Percentiles rank a stretch among this genome's conserved stretches.
These are phyloP conservation scores for Cenopis cana DNA, from an alignment of 2,888 invertebrate genomes.

Conservation along the genomic window DNA sequence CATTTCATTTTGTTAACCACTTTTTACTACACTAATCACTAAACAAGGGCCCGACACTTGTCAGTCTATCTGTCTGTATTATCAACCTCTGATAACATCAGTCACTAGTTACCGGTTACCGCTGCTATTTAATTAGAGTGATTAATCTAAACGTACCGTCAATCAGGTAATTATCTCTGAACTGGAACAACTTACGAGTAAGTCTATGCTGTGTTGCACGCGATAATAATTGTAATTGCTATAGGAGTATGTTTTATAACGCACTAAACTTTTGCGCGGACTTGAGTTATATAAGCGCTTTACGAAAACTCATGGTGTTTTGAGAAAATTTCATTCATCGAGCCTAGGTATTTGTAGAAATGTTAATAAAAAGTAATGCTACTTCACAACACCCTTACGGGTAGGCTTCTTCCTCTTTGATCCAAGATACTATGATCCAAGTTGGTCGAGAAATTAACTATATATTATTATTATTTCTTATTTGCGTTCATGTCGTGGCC, in stretches of 20 bases:
- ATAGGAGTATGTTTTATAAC: background rate
- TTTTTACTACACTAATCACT: background rate
- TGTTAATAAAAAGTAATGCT: too few species aligned
- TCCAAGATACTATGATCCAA: too few species aligned
- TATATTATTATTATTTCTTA: too few species aligned
- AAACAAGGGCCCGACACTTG: constrained; percentile 9
- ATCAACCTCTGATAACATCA: constrained; percentile 16
- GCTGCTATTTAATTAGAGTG: constrained; percentile 11
- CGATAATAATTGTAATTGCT: background rate
- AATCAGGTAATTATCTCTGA: background rate
- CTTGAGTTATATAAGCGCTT: background rate
- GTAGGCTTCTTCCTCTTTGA: too few species aligned
- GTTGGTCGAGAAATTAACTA: too few species aligned
- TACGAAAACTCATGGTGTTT: background rate
- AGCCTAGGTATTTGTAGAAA: too few species aligned
- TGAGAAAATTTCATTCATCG: background rate
- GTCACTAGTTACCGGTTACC: constrained; percentile 11
- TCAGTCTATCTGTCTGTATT: background rate
- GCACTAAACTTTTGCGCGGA: background rate
- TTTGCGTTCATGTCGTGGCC: too few species aligned
- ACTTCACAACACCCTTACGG: too few species aligned
- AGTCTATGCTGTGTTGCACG: background rate
- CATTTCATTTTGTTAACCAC: background rate
- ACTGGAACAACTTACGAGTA: background rate
- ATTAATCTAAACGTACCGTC: constrained; percentile 1